Conservation (phyloP, 2,888 invertebrate species). For the Phytoseiulus persimilis region DNA sequence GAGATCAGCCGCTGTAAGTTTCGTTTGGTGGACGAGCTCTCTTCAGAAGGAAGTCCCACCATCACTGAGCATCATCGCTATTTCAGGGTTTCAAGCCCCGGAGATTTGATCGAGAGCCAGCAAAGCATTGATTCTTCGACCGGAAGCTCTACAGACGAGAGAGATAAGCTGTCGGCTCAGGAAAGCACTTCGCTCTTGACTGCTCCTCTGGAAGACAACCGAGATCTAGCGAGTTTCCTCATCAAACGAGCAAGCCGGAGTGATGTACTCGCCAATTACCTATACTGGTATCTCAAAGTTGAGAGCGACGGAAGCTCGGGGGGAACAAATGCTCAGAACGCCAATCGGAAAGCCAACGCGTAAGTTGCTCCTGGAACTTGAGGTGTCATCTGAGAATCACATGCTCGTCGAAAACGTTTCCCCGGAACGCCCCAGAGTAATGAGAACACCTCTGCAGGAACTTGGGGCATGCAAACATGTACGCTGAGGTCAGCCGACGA, state of each 20-base stretch:
- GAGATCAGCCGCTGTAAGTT: not conserved
- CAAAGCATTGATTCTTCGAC: constrained; percentile 11
- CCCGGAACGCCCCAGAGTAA: too few species aligned
- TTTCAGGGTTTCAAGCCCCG: constrained; percentile 8
- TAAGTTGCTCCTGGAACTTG: not conserved
- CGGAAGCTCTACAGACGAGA: not conserved
- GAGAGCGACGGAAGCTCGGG: constrained; percentile 63
- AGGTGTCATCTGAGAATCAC: not conserved
- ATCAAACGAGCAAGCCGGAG: constrained; percentile 80
- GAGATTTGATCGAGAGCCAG: constrained; percentile 6
- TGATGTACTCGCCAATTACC: constrained; percentile 82
- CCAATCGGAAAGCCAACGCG: constrained; percentile 12
- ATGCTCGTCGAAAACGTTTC: too few species aligned
- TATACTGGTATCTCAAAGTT: constrained; percentile 91
- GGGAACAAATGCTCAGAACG: constrained; percentile 1
- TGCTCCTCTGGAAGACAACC: constrained; percentile 46
- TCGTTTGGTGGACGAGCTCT: not conserved
- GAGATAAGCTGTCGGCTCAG: not conserved
- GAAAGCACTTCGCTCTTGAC: not conserved
- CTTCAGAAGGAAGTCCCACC: not conserved
- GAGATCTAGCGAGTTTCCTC: constrained; percentile 77
- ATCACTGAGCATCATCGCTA: too few species aligned
- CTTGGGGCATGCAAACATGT: constrained; percentile 13
- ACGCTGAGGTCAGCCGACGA: constrained; percentile 24
- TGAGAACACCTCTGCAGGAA: not conserved